Percentiles rank a stretch among this genome's conserved stretches.
These are phyloP conservation scores for Ctenomys sociabilis DNA, from an alignment of 2,113 vertebrate genomes.

Conservation along the genomic window DNA sequence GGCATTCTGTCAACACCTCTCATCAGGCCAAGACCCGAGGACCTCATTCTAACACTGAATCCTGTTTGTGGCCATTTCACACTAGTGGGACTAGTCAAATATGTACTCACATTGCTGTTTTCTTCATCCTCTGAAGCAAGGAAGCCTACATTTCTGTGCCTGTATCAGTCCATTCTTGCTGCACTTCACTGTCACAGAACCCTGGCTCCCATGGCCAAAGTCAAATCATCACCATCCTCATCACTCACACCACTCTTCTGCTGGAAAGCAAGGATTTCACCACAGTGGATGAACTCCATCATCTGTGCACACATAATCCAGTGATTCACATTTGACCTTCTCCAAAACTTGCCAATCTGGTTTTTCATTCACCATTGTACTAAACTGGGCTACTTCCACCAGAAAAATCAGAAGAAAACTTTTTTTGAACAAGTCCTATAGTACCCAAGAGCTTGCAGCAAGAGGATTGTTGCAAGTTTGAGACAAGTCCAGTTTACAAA, in stretches of 20 bases:
- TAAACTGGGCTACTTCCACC: not conserved
- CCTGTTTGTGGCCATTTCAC: not conserved
- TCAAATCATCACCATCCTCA: not conserved
- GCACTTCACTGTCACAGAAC: not conserved
- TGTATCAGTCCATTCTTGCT: not conserved
- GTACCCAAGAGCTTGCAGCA: too few relatives aligned
- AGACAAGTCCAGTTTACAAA: too few relatives aligned
- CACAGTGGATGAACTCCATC: not conserved
- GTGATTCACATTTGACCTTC: not conserved
- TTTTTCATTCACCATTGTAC: not conserved
- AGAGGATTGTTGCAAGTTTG: too few relatives aligned
- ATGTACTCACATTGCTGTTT: not conserved
- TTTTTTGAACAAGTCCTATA: not conserved
- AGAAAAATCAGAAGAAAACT: not conserved
- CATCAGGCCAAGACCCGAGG: not conserved
- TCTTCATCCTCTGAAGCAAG: not conserved
- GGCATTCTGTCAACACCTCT: not conserved
- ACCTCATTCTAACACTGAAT: not conserved
- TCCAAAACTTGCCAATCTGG: not conserved
- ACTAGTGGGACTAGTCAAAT: not conserved
- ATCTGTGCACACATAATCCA: not conserved
- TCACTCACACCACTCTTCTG: not conserved
- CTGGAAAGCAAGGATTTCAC: not conserved
- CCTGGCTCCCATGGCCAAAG: not conserved
- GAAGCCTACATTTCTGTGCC: not conserved